These are phyloP conservation scores for Drosophila mayaguana DNA, from an alignment of 2,888 invertebrate genomes.

Conservation along the genomic window DNA sequence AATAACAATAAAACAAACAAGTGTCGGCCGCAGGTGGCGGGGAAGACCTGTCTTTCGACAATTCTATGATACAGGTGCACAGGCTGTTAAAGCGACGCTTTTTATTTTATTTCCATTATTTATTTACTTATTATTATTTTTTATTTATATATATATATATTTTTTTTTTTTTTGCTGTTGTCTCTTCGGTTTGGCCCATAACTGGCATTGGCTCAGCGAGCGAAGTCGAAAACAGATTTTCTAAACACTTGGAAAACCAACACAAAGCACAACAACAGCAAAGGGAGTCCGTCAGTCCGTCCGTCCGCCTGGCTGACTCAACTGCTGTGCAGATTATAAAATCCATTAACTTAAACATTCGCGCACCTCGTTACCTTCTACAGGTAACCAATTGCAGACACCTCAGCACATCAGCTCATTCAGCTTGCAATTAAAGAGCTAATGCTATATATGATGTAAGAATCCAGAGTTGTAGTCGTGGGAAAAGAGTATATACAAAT, in stretches of 20 bases:
- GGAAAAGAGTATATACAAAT: background rate
- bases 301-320: background rate
- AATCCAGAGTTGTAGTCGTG: background rate
- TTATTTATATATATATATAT: background rate
- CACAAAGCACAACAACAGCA: background rate
- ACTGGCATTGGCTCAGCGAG: constrained; percentile 1
- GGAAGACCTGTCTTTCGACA: constrained; percentile 6
- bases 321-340: background rate
- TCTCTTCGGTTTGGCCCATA: background rate
- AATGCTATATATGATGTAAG: background rate
- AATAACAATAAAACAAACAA: constrained; percentile 50
- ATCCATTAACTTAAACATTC: background rate
- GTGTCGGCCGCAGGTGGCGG: constrained; percentile 10
- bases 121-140: background rate
- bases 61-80: constrained; percentile 46
- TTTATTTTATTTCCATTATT: constrained; percentile 3
- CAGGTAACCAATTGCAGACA: too few relatives aligned
- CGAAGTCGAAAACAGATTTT: background rate
- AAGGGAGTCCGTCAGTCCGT: background rate
- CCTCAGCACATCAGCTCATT: background rate
- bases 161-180: background rate
- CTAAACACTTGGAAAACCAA: background rate
- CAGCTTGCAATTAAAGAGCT: background rate
- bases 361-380: background rate
- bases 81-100: constrained; percentile 8